These are phyloP conservation scores for Octomys mimax DNA, from an alignment of 2,797 vertebrate genomes.

Conservation along the genomic window DNA sequence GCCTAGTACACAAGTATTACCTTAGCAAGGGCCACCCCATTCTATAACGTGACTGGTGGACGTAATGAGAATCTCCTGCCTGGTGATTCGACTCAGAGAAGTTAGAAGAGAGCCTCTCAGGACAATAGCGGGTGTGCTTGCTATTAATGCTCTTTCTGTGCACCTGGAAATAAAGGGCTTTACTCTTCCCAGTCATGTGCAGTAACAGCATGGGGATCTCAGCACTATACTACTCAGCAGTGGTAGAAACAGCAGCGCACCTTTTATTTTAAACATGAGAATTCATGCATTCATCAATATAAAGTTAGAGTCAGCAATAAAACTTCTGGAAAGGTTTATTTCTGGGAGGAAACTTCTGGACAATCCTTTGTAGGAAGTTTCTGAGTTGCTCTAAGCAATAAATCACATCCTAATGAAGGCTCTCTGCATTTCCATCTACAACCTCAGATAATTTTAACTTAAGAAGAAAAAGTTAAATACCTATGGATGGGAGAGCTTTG, in stretches of 20 bases:
- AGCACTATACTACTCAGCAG: background rate
- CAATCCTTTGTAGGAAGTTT: background rate
- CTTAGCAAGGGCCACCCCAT: no score
- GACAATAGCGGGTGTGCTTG: background rate
- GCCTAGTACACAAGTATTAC: background rate
- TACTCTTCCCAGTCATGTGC: background rate
- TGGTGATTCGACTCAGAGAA: background rate
- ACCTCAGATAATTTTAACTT: background rate
- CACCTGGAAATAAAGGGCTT: background rate
- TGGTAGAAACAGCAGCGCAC: background rate
- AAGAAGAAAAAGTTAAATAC: background rate
- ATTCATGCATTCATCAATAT: background rate
- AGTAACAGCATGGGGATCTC: background rate
- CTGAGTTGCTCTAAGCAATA: background rate
- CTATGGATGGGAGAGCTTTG: background rate
- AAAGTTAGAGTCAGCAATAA: background rate
- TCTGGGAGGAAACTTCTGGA: background rate
- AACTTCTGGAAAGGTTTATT: background rate
- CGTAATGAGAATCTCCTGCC: background rate
- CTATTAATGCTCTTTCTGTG: background rate
- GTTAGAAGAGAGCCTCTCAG: background rate
- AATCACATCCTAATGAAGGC: background rate
- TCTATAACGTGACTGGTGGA: fast-evolving
- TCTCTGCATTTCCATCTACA: background rate
- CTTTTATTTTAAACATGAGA: no score